Evolutionary conservation across 2,888 invertebrate species (phyloP).

Genomic region (Meghimatium bilineatum): DNA sequence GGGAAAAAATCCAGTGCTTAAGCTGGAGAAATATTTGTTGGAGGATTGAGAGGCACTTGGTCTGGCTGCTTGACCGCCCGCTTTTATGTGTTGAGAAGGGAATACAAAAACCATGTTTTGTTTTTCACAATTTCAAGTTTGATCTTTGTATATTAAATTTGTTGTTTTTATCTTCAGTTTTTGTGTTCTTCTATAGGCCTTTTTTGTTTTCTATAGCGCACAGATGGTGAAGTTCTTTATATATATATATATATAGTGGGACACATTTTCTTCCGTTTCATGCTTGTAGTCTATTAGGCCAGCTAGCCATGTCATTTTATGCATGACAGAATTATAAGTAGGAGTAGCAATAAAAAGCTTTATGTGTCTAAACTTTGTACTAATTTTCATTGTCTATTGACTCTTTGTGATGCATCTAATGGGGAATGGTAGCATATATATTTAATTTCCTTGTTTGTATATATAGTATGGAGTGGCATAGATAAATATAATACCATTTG

Average conservation of each 20-base stretch:
- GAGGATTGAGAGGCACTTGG: too few species aligned
- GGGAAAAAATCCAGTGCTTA: too few species aligned
- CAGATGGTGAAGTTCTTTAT: background rate
- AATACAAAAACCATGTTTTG: too few species aligned
- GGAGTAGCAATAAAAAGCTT: slow-evolving; percentile 26
- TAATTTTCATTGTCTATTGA: slow-evolving; percentile 5
- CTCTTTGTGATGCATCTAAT: slow-evolving; percentile 1
- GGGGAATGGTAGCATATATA: background rate
- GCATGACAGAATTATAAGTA: slow-evolving; percentile 18
- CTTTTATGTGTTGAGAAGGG: too few species aligned
- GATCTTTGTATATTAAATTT: background rate
- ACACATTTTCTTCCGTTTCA: background rate
- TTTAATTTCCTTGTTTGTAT: background rate
- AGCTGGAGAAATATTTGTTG: too few species aligned
- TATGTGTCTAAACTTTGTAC: slow-evolving; percentile 16
- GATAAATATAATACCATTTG: background rate
- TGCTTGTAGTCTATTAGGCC: background rate
- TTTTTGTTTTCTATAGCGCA: background rate
- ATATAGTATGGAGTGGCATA: background rate
- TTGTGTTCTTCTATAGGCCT: background rate
- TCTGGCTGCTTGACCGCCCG: too few species aligned
- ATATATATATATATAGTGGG: slow-evolving; percentile 1
- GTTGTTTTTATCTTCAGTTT: background rate
- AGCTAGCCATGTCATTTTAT: background rate
- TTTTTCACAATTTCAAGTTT: too few species aligned